Conservation (phyloP, 2,113 vertebrate genomes). For the Grus americana region DNA sequence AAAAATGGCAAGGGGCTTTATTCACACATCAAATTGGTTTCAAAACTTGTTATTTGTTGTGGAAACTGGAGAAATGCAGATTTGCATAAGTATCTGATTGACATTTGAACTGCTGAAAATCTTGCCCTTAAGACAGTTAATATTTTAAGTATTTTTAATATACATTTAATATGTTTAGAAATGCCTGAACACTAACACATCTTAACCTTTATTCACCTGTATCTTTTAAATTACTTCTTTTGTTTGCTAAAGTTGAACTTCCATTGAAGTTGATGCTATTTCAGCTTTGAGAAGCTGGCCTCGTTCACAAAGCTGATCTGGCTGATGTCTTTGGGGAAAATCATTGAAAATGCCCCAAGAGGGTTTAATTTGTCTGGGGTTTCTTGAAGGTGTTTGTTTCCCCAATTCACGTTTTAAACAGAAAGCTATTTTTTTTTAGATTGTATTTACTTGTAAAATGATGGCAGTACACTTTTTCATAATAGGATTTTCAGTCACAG, state of each 20-base stretch:
- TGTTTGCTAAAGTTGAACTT: not conserved
- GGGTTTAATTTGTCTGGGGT: not conserved
- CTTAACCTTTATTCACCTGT: not conserved
- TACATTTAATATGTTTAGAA: not conserved
- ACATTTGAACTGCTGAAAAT: not conserved
- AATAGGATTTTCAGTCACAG: not conserved
- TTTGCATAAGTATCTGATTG: not conserved
- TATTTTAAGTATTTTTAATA: not conserved
- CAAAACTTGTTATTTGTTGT: not conserved
- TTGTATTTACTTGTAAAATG: not conserved
- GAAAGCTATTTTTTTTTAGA: rapidly evolving
- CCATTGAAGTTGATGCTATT: not conserved
- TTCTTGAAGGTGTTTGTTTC: not conserved
- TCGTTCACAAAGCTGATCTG: not conserved
- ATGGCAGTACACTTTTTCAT: not conserved
- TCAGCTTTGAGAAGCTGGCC: not conserved
- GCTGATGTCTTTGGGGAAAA: not conserved
- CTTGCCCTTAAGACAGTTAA: not conserved
- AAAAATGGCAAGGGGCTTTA: not conserved
- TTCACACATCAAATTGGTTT: not conserved
- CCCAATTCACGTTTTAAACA: not conserved
- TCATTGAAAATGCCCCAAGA: not conserved
- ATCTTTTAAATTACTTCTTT: not conserved
- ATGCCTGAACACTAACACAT: not conserved
- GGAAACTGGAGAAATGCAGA: not conserved